Conservation (phyloP, 2,113 vertebrate genomes). For the Hemibagrus wyckioides region DNA sequence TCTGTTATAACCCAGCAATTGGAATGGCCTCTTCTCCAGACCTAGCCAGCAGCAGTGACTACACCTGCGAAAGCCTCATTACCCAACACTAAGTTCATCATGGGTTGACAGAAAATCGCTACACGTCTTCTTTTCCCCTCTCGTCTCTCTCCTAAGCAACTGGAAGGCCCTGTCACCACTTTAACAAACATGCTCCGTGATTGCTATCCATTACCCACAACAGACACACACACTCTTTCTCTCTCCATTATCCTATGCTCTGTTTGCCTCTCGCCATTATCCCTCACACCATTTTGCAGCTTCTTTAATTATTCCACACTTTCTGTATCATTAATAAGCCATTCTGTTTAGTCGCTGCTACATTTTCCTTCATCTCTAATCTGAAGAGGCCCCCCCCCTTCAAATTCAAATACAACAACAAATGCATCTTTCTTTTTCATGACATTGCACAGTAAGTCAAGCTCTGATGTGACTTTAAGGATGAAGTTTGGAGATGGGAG, state of each 20-base stretch:
- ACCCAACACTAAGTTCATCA: conserved; percentile 51
- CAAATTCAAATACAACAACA: conserved; percentile 16
- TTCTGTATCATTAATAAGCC: conserved; percentile 43
- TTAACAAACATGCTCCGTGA: conserved; percentile 32
- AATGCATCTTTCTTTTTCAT: neutral
- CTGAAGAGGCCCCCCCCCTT: conserved; percentile 31
- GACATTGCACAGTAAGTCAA: conserved; percentile 31
- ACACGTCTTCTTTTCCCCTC: conserved; percentile 31
- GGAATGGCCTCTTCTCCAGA: conserved; percentile 37
- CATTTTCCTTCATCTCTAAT: conserved; percentile 33
- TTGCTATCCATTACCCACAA: conserved; percentile 45
- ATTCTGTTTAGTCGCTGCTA: conserved; percentile 1
- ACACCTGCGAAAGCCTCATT: conserved; percentile 53
- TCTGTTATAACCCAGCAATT: conserved; percentile 2
- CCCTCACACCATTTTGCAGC: conserved; percentile 15
- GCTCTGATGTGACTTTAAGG: conserved; percentile 20
- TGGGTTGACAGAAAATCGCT: conserved; percentile 53
- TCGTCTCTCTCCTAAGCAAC: conserved; percentile 31
- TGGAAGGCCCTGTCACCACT: conserved; percentile 34
- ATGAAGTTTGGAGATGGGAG: conserved; percentile 9
- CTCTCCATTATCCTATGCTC: conserved; percentile 10
- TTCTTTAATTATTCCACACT: conserved; percentile 39
- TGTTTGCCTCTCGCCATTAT: conserved; percentile 13
- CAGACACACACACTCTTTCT: conserved; percentile 4
- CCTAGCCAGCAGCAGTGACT: conserved; percentile 32